Evolutionary conservation across 1,140 invertebrate genomes (phyloP).

Genomic region (Camponotus pennsylvanicus): DNA sequence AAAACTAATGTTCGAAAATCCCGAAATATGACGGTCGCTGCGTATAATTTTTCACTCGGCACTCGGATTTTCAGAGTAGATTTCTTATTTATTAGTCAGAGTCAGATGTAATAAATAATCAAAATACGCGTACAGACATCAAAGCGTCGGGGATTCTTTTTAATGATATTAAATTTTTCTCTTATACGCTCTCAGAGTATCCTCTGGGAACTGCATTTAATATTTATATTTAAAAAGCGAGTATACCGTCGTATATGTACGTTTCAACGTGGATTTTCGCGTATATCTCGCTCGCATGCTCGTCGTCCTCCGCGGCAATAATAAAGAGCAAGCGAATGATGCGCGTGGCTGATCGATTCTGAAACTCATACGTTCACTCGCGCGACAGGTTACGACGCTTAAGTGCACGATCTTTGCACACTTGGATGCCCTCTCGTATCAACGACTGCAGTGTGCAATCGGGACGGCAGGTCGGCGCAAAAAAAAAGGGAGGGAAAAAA

Average conservation of each 20-base stretch:
- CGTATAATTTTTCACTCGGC: background rate
- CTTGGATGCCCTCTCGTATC: slow-evolving; percentile 39
- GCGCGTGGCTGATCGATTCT: slow-evolving; percentile 29
- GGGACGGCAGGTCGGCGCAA: slow-evolving; percentile 43
- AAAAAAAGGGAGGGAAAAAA: slow-evolving; percentile 33
- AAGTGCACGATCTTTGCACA: slow-evolving; percentile 54
- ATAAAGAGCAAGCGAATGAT: slow-evolving; percentile 24
- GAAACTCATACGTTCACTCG: slow-evolving; percentile 35
- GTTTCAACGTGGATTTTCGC: background rate
- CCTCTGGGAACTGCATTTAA: slow-evolving; percentile 16
- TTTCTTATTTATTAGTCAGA: slow-evolving; percentile 29
- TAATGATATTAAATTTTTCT: slow-evolving; percentile 40
- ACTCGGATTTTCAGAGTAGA: background rate
- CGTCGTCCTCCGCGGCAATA: background rate
- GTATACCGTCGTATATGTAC: background rate
- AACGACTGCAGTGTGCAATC: slow-evolving; percentile 38
- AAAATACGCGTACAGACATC: background rate
- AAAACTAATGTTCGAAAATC: background rate
- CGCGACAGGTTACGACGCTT: slow-evolving; percentile 48
- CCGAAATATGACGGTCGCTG: background rate
- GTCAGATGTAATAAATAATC: slow-evolving; percentile 35
- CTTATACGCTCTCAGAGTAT: background rate
- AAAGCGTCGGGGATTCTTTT: background rate
- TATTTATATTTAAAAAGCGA: slow-evolving; percentile 45
- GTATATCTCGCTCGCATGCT: background rate